Conservation (phyloP, 2,888 invertebrate species). For the Neuroscelio doddi region DNA sequence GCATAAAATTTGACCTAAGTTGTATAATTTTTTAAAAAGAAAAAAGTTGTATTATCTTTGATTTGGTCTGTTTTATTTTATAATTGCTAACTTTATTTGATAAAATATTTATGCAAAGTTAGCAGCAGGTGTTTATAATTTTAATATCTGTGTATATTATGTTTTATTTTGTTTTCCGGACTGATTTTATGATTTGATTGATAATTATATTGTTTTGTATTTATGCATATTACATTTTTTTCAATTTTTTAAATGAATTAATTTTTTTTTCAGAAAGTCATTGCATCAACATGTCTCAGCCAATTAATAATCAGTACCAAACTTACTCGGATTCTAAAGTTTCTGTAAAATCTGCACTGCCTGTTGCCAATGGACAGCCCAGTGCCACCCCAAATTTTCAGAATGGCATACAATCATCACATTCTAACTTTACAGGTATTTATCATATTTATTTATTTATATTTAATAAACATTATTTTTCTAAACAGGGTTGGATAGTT, state of each 20-base stretch:
- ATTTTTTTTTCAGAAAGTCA: constrained; percentile 49
- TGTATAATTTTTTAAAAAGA: too few species aligned
- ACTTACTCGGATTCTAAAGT: constrained; percentile 52
- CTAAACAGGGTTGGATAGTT: too few species aligned
- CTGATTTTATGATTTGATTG: too few species aligned
- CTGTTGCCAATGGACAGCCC: constrained; percentile 60
- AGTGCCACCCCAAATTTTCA: constrained; percentile 53
- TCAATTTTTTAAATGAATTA: neutral
- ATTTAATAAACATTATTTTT: too few species aligned
- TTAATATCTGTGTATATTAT: too few species aligned
- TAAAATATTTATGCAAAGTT: too few species aligned
- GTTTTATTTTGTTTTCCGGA: too few species aligned
- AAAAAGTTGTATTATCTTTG: too few species aligned
- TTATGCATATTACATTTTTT: neutral
- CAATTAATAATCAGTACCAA: constrained; percentile 61
- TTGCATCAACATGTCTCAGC: constrained; percentile 60
- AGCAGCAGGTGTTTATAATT: too few species aligned
- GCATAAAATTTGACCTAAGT: too few species aligned
- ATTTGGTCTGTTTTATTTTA: too few species aligned
- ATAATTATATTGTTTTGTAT: neutral
- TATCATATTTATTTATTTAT: constrained; percentile 5
- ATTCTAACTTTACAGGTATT: constrained; percentile 61
- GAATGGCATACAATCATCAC: constrained; percentile 61
- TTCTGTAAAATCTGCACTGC: constrained; percentile 52
- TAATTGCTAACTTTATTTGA: too few species aligned